These are phyloP conservation scores for Choristoneura fumiferana DNA, from an alignment of 1,140 invertebrate genomes.

Conservation along the genomic window DNA sequence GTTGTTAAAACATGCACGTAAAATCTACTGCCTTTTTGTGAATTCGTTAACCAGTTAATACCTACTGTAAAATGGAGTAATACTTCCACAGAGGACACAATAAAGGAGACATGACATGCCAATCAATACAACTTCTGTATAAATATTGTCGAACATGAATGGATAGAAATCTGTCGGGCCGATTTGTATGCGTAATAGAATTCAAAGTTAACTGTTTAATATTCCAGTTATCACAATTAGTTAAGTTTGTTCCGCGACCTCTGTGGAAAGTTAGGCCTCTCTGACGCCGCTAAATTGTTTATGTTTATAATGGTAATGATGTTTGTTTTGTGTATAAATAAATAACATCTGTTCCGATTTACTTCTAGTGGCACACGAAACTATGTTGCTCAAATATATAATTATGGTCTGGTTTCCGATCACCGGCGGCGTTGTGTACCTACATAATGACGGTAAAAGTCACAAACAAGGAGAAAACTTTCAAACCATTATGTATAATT, in stretches of 20 bases:
- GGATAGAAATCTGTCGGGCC: slow-evolving; percentile 1
- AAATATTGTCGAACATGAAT: slow-evolving; percentile 15
- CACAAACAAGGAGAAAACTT: too few species aligned
- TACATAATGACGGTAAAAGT: too few species aligned
- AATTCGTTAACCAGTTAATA: slow-evolving; percentile 42
- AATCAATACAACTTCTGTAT: slow-evolving; percentile 11
- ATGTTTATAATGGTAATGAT: not conserved
- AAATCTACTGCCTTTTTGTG: slow-evolving; percentile 38
- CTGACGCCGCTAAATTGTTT: not conserved
- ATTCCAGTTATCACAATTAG: slow-evolving; percentile 15
- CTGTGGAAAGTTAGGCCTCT: not conserved
- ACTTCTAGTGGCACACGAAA: too few species aligned
- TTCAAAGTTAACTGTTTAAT: slow-evolving; percentile 16
- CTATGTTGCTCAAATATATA: too few species aligned
- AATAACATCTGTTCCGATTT: too few species aligned
- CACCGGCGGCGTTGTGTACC: too few species aligned
- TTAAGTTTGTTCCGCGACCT: slow-evolving; percentile 14
- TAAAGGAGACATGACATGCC: slow-evolving; percentile 6
- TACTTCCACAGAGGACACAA: slow-evolving; percentile 1
- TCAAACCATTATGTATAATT: too few species aligned
- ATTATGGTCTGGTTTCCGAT: too few species aligned
- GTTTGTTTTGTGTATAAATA: not conserved
- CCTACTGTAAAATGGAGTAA: slow-evolving; percentile 10
- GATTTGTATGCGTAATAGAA: slow-evolving; percentile 11
- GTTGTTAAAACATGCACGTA: slow-evolving; percentile 58